A percentile compares a stretch with the other conserved stretches of the same genome.
Conservation (phyloP, 2,888 invertebrate species). For the Meteorus cinctellus region DNA sequence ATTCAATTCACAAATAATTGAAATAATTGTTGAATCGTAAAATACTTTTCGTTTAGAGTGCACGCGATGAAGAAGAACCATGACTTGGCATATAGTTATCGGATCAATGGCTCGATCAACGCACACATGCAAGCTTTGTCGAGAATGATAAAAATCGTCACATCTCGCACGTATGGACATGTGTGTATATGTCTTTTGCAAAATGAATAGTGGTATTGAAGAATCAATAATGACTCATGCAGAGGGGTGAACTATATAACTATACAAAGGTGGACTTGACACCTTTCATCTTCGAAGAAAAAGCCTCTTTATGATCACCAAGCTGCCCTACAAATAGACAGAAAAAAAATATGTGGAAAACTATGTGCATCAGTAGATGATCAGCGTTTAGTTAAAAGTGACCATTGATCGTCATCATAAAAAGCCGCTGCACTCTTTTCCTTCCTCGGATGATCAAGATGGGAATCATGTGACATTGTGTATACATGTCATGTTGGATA, state of each 20-base stretch:
- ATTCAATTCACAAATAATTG: constrained; percentile 19
- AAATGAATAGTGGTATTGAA: neutral
- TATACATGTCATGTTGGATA: constrained; percentile 41
- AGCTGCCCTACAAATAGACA: neutral
- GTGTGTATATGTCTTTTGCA: neutral
- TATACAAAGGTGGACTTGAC: neutral
- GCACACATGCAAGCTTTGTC: neutral
- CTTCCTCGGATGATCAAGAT: neutral
- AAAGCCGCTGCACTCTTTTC: neutral
- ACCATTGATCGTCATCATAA: constrained; percentile 34
- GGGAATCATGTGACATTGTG: constrained; percentile 26
- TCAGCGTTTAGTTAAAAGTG: neutral
- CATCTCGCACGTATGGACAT: neutral
- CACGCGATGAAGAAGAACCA: neutral
- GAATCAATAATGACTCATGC: constrained; percentile 21
- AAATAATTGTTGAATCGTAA: neutral
- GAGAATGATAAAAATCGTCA: constrained; percentile 10
- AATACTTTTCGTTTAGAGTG: neutral
- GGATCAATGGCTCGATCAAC: constrained; percentile 14
- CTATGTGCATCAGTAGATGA: constrained; percentile 9
- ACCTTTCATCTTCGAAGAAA: constrained; percentile 9
- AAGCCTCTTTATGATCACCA: neutral
- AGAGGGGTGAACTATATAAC: neutral
- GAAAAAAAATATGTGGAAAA: neutral
- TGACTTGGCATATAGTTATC: constrained; percentile 10